These are phyloP conservation scores for Troglohyphantes excavatus DNA, from an alignment of 2,888 invertebrate genomes.

Conservation along the genomic window DNA sequence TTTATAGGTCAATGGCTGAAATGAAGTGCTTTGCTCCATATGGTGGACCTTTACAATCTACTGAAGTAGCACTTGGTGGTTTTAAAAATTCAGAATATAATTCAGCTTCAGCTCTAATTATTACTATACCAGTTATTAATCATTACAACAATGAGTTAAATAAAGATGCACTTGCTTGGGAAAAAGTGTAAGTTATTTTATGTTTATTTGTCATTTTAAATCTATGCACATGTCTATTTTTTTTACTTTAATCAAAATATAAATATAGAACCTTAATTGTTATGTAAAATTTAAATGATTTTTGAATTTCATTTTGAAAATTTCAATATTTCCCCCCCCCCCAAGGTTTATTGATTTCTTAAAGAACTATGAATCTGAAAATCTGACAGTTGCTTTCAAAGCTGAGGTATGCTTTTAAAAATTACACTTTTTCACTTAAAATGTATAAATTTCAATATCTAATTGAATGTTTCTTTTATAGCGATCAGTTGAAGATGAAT, in stretches of 20 bases:
- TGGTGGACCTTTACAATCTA: constrained; percentile 80
- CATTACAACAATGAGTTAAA: constrained; percentile 89
- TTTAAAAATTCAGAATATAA: constrained; percentile 85
- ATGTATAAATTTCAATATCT: neutral
- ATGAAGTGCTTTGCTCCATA: constrained; percentile 80
- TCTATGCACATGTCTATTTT: too few relatives aligned
- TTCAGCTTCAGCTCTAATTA: constrained; percentile 91
- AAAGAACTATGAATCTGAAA: constrained; percentile 81
- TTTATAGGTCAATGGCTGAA: constrained; percentile 60
- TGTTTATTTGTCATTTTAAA: too few relatives aligned
- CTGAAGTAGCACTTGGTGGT: constrained; percentile 80
- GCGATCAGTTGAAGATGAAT: constrained; percentile 97
- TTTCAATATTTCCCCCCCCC: neutral
- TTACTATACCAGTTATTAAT: constrained; percentile 95
- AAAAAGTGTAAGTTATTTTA: constrained; percentile 84
- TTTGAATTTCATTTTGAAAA: too few relatives aligned
- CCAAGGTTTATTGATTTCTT: constrained; percentile 83
- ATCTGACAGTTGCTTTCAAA: constrained; percentile 83
- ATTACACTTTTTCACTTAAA: neutral
- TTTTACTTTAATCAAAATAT: too few relatives aligned
- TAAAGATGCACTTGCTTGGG: constrained; percentile 92
- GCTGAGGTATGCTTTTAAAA: constrained; percentile 81
- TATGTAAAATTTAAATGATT: too few relatives aligned
- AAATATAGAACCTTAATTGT: too few relatives aligned
- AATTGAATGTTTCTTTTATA: constrained; percentile 82